Evolutionary conservation across 2,888 invertebrate genomes (phyloP).

Genomic region (Heliconius ethilla): DNA sequence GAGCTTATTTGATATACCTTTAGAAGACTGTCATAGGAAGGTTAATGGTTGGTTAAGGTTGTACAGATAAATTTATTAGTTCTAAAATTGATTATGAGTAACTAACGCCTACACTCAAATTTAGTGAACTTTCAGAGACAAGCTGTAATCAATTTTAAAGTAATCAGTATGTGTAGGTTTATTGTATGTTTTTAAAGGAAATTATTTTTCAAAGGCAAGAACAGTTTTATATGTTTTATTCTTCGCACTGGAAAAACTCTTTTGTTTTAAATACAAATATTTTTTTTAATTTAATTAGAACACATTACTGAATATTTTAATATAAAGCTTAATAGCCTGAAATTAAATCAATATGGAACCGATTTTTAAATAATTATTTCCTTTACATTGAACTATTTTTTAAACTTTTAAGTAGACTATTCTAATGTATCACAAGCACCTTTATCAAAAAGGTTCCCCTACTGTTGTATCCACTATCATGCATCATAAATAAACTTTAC

Average conservation of each 20-base stretch:
- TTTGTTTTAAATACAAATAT: no score
- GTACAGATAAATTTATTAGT: neutral
- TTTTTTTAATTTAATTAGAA: no score
- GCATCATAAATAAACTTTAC: slow-evolving; percentile 28
- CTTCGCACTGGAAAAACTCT: no score
- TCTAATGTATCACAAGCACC: slow-evolving; percentile 17
- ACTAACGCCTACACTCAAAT: neutral
- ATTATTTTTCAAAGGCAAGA: neutral
- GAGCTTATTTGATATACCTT: no score
- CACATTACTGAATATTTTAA: no score
- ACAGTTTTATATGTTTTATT: no score
- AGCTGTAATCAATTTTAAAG: neutral
- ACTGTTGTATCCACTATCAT: slow-evolving; percentile 25
- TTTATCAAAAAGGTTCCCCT: slow-evolving; percentile 14
- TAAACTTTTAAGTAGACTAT: neutral
- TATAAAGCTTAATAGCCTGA: neutral
- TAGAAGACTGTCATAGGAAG: neutral
- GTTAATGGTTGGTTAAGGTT: neutral
- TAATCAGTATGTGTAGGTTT: neutral
- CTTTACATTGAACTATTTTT: neutral
- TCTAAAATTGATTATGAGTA: neutral
- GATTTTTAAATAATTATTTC: neutral
- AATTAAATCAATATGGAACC: neutral
- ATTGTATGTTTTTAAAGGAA: neutral
- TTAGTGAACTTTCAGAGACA: neutral